Conservation (phyloP, 2,113 vertebrate genomes). For the Thomomys bottae region DNA sequence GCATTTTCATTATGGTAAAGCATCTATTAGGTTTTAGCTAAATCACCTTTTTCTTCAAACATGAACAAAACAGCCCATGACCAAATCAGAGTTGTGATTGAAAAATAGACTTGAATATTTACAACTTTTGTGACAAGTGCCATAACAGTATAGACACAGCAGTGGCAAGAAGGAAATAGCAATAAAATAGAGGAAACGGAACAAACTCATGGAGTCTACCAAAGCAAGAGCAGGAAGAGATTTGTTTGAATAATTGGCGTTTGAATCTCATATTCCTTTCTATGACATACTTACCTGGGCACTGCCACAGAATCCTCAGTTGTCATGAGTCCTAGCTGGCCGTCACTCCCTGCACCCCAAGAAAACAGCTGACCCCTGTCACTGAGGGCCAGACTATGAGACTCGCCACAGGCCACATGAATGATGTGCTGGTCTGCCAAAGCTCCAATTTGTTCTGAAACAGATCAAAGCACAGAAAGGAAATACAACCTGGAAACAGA, state of each 20-base stretch:
- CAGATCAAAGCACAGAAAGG: slow-evolving; percentile 61
- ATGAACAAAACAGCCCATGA: neutral
- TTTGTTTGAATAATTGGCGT: neutral
- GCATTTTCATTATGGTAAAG: neutral
- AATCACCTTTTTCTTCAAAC: slow-evolving; percentile 27
- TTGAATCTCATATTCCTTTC: neutral
- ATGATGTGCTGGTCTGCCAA: slow-evolving; percentile 94
- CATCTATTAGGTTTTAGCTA: neutral
- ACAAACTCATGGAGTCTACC: slow-evolving; percentile 9
- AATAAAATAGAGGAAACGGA: slow-evolving; percentile 33
- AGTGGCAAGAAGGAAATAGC: neutral
- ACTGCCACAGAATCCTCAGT: slow-evolving; percentile 89
- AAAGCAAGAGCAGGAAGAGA: slow-evolving; percentile 5
- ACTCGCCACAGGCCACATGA: slow-evolving; percentile 92
- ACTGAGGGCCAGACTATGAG: slow-evolving; percentile 93
- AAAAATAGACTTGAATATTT: neutral
- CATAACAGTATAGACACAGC: neutral
- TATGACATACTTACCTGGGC: slow-evolving; percentile 89
- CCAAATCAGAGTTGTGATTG: slow-evolving; percentile 15
- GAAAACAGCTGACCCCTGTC: slow-evolving; percentile 95
- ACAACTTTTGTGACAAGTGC: neutral
- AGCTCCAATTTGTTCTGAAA: slow-evolving; percentile 91
- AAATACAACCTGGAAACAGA: neutral
- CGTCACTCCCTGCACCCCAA: slow-evolving; percentile 94
- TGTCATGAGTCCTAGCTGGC: slow-evolving; percentile 93